phyloP scores from a whole-genome alignment of 2,888 invertebrate species.

The Ischnus inquisitorius region DNA sequence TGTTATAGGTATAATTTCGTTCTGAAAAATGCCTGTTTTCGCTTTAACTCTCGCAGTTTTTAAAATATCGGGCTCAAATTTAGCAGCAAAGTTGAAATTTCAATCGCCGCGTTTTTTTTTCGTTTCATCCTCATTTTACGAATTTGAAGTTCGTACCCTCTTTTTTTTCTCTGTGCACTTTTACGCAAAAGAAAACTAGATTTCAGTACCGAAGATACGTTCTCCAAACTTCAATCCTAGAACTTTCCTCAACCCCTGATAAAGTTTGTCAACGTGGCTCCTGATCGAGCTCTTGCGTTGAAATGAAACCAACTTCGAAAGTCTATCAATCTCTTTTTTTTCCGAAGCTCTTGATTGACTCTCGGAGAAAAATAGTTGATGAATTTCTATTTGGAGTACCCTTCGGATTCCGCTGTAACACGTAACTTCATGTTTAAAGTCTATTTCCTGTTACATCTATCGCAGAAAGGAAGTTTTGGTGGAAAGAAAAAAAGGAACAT shows the following conservation, averaged over 20 bases:
- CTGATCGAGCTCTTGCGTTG: neutral
- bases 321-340: neutral
- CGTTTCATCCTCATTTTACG: too few species aligned
- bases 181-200: neutral
- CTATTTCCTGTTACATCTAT: neutral
- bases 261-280: too few species aligned
- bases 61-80: too few species aligned
- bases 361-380: neutral
- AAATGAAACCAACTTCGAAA: neutral
- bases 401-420: neutral
- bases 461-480: neutral
- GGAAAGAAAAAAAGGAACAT: neutral
- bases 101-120: too few species aligned
- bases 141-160: too few species aligned
- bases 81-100: too few species aligned
- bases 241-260: too few species aligned
- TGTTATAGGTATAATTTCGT: too few species aligned
- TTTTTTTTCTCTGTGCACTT: constrained; percentile 13
- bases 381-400: neutral
- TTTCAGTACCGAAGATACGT: too few species aligned
- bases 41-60: too few species aligned
- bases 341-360: neutral
- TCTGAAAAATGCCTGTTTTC: too few species aligned
- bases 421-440: neutral
- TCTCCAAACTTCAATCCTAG: too few species aligned